Evolutionary conservation across 92 coral and sea anemone genomes (phyloP), one percentile per base, ranked within the genome.

Genomic region (Umimayanthus kanabou): DNA sequence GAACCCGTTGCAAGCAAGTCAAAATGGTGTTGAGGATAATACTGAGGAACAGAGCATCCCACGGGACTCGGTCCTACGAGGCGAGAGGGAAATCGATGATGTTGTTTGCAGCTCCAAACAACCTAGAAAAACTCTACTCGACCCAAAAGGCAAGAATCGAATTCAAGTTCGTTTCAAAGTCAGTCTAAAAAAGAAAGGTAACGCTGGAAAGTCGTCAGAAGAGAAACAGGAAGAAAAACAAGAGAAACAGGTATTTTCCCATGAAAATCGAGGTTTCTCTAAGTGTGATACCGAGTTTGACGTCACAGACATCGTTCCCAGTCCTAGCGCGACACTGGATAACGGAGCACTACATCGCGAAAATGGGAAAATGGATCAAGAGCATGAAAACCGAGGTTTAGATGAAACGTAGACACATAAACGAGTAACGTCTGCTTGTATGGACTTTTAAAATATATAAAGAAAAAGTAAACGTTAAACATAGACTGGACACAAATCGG

Each of bases 81-180:
- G 28, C n/a, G 47, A 22, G 85, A 39, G 25, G 28, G 42, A 39
- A 4, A 23, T 30, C 50, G 10, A 53, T 14, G 11, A 47, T 55
- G 84, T 6, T 55, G 84, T 9, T 0, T 9, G 64, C 64, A 18
- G 64, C 15, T 58, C 73, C 14, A 80, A 80, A 8, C 30, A 9
- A 61, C 73, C 43, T 33, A 40, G 28, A 61, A 80, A 25, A 15
- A 57, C 73, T n/a, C 45, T 55, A 20, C 26, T 65, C 49, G 30
- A 5, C 28, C 70, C 61, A 5, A 57, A 37, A 16, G 29, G 33
- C 25, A 80, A 80, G 47, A 80, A 61, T 18, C 55, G 73, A 55
- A 37, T 57, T 9, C 73, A 80, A 33, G 85, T 58, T 80, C 29
- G 40, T 39, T 80, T 64, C 50, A 80, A 80, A 23, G 73, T 61